Percentiles rank a stretch among this genome's conserved stretches.
These are phyloP conservation scores for Eledone cirrhosa DNA, from an alignment of 2,888 invertebrate genomes.

Conservation along the genomic window DNA sequence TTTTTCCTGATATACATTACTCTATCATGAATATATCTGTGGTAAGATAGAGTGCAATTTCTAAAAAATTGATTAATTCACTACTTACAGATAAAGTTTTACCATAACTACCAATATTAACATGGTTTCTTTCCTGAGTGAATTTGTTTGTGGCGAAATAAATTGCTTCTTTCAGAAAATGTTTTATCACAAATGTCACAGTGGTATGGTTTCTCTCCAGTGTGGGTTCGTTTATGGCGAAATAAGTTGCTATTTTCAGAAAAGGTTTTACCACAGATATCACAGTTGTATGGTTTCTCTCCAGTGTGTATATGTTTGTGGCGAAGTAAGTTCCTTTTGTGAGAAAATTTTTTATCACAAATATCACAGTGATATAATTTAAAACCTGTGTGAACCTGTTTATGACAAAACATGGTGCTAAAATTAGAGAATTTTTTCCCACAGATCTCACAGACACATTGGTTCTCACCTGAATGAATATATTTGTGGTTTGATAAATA, in stretches of 20 bases:
- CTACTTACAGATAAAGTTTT: too few relatives aligned
- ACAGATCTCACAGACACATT: conserved; percentile 28
- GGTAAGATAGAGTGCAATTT: too few relatives aligned
- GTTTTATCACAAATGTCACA: too few relatives aligned
- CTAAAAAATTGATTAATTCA: too few relatives aligned
- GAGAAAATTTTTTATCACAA: background rate
- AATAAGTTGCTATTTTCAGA: background rate
- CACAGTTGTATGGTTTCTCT: conserved; percentile 1
- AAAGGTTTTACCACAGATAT: background rate
- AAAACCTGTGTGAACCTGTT: background rate
- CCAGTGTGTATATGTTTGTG: background rate
- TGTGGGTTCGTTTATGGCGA: background rate
- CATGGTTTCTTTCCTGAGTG: too few relatives aligned
- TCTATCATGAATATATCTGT: too few relatives aligned
- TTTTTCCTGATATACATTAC: too few relatives aligned
- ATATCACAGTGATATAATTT: conserved; percentile 26
- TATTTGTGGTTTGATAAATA: conserved; percentile 18
- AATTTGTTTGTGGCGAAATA: too few relatives aligned
- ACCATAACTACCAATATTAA: too few relatives aligned
- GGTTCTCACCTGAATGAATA: conserved; percentile 28
- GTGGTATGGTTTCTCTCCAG: too few relatives aligned
- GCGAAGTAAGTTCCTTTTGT: background rate
- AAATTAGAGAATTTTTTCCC: background rate
- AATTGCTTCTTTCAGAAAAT: too few relatives aligned
- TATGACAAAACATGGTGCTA: background rate